Evolutionary conservation across 1,140 invertebrate species (phyloP), one percentile per base, ranked within the genome.

Genomic region (Drosophila pachea): DNA sequence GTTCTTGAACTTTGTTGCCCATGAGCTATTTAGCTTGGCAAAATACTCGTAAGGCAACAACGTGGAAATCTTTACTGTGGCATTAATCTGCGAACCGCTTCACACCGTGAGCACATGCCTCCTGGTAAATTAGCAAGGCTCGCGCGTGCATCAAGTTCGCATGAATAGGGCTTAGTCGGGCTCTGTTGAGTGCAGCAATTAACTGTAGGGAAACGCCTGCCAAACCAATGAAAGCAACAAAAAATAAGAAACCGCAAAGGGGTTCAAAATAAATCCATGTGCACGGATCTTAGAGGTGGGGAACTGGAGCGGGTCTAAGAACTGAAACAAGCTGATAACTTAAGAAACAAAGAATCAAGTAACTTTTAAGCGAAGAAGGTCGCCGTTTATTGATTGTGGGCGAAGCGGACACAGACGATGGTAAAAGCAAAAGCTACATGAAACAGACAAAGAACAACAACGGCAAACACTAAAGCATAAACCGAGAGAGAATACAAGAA

Each of bases 351-450:
- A 71, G 63, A 67, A 66, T 71, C 33, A 54, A 67, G 55, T 47
- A 60, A 61, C 63, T 42, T 60, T 71, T 35, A 55, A 68, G 59
- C 43, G 61, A 47, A 69, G 76, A 83, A 83, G 78, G 78, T 83
- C 78, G 78, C 78, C 73, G 65, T 78, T 79, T 84, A 83, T 83
- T 78, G 78, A 83, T 84, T 84, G 78, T 73, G 7, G 50, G 66
- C 62, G 67, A 74, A 29, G 59, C 47, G 16, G 47, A 62, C 61
- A 73, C 68, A 74, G 60, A 52, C 55, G 54, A 69, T 35, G 12
- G 31, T 12, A n/a, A 33, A n/a, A 53, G 58, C 60, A 68, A 73
- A 59, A 55, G 63, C 63, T 47, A 22, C 22, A 22, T 22, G 22
- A 22, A 22, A 22, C n/a, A n/a, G n/a, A 36, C 35, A 36, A 36